These are phyloP conservation scores for Serrognathus titanus DNA, from an alignment of 2,888 invertebrate genomes.

Conservation along the genomic window DNA sequence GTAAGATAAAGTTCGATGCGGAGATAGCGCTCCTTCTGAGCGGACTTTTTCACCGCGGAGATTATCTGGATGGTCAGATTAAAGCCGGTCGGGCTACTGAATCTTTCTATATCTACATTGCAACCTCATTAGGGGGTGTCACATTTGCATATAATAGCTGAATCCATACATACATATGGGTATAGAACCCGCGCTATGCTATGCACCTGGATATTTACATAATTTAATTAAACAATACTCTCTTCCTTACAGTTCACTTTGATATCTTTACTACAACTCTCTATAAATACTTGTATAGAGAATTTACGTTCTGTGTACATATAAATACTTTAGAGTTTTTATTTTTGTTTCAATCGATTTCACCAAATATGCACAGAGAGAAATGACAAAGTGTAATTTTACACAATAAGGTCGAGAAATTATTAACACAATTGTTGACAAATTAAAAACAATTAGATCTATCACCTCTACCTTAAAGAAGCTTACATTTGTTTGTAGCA, in stretches of 20 bases:
- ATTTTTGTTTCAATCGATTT: neutral
- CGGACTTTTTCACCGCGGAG: slow-evolving; percentile 14
- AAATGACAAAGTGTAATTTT: too few relatives aligned
- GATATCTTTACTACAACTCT: slow-evolving; percentile 8
- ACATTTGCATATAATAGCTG: slow-evolving; percentile 39
- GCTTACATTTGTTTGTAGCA: too few relatives aligned
- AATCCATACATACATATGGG: slow-evolving; percentile 24
- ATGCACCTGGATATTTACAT: slow-evolving; percentile 31
- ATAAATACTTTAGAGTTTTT: neutral
- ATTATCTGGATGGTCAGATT: slow-evolving; percentile 25
- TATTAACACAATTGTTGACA: too few relatives aligned
- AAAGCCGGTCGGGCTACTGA: slow-evolving; percentile 27
- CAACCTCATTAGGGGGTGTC: slow-evolving; percentile 40
- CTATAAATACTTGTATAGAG: neutral
- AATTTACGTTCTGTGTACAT: neutral
- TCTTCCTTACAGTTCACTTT: neutral
- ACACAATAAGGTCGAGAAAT: too few relatives aligned
- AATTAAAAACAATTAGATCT: too few relatives aligned
- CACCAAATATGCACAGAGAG: too few relatives aligned
- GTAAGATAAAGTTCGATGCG: slow-evolving; percentile 24
- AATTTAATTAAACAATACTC: slow-evolving; percentile 31
- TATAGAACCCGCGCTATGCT: slow-evolving; percentile 18
- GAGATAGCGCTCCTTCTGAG: slow-evolving; percentile 22
- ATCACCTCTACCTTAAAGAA: too few relatives aligned
- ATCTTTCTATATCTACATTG: slow-evolving; percentile 28